phyloP scores from a whole-genome alignment of 2,113 vertebrate genomes.

The Microtus ochrogaster region DNA sequence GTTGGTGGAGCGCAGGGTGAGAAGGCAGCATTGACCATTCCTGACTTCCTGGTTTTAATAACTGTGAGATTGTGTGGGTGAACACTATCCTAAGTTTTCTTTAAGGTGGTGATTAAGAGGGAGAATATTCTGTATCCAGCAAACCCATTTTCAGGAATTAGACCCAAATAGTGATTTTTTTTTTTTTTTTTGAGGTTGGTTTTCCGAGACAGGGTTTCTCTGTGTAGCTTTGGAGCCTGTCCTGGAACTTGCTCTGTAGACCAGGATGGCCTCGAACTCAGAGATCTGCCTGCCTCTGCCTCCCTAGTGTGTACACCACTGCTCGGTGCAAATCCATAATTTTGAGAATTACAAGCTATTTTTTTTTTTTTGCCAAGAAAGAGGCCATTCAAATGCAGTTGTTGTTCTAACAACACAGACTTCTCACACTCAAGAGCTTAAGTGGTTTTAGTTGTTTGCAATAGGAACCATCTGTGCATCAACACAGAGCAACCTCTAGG shows the following conservation, averaged over 20 bases:
- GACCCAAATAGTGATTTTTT: constrained; percentile 2
- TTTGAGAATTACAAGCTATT: not conserved
- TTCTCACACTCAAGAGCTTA: not conserved
- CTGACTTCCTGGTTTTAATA: constrained; percentile 42
- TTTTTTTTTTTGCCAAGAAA: not conserved
- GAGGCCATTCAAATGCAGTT: constrained; percentile 2
- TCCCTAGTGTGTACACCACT: no score
- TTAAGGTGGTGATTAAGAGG: constrained; percentile 10
- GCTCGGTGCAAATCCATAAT: not conserved
- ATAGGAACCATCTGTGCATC: not conserved
- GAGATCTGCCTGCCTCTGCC: no score
- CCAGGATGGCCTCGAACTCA: no score
- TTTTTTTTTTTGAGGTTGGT: no score
- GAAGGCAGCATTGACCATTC: not conserved
- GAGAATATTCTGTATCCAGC: not conserved
- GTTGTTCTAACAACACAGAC: not conserved
- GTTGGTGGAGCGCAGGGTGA: not conserved
- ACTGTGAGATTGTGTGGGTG: not conserved
- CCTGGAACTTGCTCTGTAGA: no score
- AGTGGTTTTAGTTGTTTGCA: not conserved
- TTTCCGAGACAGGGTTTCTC: no score
- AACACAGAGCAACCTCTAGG: not conserved
- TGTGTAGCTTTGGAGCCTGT: no score
- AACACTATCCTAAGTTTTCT: not conserved
- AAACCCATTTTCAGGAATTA: constrained; percentile 49